A percentile compares a stretch with the other conserved stretches of the same genome.
Conservation (phyloP, 2,113 vertebrate genomes). For the Cyprinus carpio region DNA sequence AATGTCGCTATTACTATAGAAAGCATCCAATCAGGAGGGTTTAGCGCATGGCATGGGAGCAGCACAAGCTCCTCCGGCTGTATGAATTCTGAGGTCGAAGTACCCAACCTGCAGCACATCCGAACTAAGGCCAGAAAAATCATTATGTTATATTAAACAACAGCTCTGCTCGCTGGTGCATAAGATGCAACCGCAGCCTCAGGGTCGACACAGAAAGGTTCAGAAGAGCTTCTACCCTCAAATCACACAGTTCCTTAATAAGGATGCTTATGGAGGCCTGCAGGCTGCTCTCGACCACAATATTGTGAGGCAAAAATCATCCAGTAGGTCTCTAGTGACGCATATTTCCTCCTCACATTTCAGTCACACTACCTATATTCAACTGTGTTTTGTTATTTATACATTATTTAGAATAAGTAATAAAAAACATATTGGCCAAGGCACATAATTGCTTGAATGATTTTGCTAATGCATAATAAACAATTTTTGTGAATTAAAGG, state of each 20-base stretch:
- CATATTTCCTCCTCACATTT: neutral
- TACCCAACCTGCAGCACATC: neutral
- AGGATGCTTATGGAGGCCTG: too few species aligned
- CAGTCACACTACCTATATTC: neutral
- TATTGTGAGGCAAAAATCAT: neutral
- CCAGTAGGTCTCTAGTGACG: neutral
- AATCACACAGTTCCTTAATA: neutral
- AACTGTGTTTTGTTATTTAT: neutral
- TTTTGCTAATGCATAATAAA: neutral
- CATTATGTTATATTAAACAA: neutral
- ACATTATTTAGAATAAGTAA: neutral
- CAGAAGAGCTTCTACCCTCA: neutral
- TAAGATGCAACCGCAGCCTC: neutral
- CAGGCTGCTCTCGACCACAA: neutral
- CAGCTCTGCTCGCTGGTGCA: neutral
- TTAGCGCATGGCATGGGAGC: neutral
- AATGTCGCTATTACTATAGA: conserved; percentile 12
- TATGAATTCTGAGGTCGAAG: neutral
- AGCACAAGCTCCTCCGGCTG: too few species aligned
- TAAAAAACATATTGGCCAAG: neutral
- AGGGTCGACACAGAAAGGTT: neutral
- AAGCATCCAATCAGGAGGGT: conserved; percentile 10
- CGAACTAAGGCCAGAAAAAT: neutral
- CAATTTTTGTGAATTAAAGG: too few species aligned
- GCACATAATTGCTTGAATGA: neutral